Conservation (phyloP, 2,113 vertebrate species). For the Canis aureus region DNA sequence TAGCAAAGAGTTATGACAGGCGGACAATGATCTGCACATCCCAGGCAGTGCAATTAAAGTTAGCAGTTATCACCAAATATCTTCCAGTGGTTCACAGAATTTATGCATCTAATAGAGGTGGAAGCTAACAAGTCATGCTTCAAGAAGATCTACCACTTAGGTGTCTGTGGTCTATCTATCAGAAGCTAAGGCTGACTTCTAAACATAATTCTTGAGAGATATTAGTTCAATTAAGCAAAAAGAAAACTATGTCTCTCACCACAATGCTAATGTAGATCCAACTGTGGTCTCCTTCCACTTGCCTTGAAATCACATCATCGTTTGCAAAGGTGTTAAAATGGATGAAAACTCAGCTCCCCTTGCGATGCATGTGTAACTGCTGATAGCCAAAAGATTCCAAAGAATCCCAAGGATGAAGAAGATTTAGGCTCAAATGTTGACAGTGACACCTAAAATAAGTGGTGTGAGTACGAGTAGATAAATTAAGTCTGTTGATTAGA, state of each 20-base stretch:
- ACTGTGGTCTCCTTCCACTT: neutral
- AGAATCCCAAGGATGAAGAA: neutral
- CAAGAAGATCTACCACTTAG: neutral
- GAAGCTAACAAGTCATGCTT: neutral
- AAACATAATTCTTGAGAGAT: neutral
- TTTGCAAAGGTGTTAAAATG: neutral
- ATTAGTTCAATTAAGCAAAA: neutral
- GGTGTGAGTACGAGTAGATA: neutral
- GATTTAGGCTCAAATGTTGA: neutral
- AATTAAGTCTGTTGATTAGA: neutral
- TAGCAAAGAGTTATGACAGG: neutral
- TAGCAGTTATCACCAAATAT: neutral
- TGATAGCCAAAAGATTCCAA: neutral
- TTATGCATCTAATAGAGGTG: neutral
- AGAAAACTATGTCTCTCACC: neutral
- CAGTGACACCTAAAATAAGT: neutral
- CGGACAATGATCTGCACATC: neutral
- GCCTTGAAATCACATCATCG: neutral
- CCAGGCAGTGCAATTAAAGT: neutral
- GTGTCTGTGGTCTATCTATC: neutral
- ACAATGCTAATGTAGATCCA: neutral
- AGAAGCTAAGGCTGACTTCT: slow-evolving; percentile 32
- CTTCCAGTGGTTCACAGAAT: neutral
- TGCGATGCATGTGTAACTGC: rapidly evolving
- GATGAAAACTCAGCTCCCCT: neutral